phyloP scores from a whole-genome alignment of 2,797 vertebrate species.

The Rhinophrynus dorsalis region DNA sequence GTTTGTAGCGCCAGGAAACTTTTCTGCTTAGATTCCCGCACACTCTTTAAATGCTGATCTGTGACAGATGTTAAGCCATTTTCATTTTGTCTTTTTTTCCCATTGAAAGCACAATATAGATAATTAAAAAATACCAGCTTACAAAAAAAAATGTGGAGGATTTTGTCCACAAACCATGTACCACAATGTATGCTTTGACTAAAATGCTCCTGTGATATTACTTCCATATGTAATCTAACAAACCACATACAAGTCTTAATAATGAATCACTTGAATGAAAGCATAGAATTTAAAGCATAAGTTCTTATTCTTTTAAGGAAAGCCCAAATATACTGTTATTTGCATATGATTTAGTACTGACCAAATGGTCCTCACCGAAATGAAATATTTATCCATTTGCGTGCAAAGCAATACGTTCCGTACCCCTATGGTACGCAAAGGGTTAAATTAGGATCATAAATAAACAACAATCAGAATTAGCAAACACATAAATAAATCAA shows the following conservation, averaged over 20 bases:
- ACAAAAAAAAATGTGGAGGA: slow-evolving; percentile 25
- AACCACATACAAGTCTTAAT: slow-evolving; percentile 42
- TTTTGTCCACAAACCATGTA: slow-evolving; percentile 21
- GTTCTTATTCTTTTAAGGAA: slow-evolving; percentile 4
- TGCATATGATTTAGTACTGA: slow-evolving; percentile 3
- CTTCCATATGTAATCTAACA: slow-evolving; percentile 45
- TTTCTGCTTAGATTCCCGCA: slow-evolving; percentile 9
- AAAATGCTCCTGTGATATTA: slow-evolving; percentile 21
- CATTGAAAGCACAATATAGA: slow-evolving; percentile 25
- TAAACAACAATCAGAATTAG: slow-evolving; percentile 31
- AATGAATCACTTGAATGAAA: slow-evolving; percentile 44
- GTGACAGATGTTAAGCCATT: slow-evolving; percentile 20
- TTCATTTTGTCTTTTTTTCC: slow-evolving; percentile 6
- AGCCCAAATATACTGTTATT: slow-evolving; percentile 36
- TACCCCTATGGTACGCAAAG: no score
- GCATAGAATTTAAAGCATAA: slow-evolving; percentile 29
- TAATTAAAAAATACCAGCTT: slow-evolving; percentile 35
- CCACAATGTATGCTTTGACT: slow-evolving; percentile 43
- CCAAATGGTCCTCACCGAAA: slow-evolving; percentile 19
- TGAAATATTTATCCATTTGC: slow-evolving; percentile 40
- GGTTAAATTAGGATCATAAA: slow-evolving; percentile 37
- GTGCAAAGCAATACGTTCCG: no score
- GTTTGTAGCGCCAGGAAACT: slow-evolving; percentile 3
- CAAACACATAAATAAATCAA: slow-evolving; percentile 33
- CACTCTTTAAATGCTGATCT: slow-evolving; percentile 31